Conservation (phyloP, 2,888 invertebrate species). For the Ophion ellenae region DNA sequence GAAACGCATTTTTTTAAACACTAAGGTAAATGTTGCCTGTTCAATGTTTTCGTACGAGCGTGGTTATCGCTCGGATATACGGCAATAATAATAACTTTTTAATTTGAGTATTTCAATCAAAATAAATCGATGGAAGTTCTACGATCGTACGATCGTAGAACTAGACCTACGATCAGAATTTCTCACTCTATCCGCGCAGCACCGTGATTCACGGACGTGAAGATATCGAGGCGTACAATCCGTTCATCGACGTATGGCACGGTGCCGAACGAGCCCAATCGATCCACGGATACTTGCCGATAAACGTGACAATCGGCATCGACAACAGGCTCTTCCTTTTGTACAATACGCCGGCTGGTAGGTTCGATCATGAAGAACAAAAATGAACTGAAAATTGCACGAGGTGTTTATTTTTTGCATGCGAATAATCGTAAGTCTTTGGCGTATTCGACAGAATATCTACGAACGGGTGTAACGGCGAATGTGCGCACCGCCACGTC, state of each 20-base stretch:
- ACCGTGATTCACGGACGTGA: constrained; percentile 85
- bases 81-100: too few relatives aligned
- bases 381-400: not conserved
- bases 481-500: constrained; percentile 79
- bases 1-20: too few relatives aligned
- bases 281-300: constrained; percentile 87
- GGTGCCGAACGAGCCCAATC: constrained; percentile 89
- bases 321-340: constrained; percentile 78
- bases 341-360: constrained; percentile 80
- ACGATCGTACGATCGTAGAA: not conserved
- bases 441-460: constrained; percentile 70
- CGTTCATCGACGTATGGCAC: constrained; percentile 87
- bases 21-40: too few relatives aligned
- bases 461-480: constrained; percentile 78
- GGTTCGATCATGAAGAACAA: constrained; percentile 18
- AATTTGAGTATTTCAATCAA: not conserved
- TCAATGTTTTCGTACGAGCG: not conserved
- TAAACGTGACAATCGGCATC: constrained; percentile 84
- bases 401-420: not conserved
- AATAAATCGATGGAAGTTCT: not conserved
- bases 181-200: constrained; percentile 74
- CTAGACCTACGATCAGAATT: not conserved
- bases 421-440: not conserved
- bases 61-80: too few relatives aligned
- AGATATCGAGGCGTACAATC: constrained; percentile 86